Conservation (phyloP, 1,140 invertebrate species). For the Glomeris maerens region DNA sequence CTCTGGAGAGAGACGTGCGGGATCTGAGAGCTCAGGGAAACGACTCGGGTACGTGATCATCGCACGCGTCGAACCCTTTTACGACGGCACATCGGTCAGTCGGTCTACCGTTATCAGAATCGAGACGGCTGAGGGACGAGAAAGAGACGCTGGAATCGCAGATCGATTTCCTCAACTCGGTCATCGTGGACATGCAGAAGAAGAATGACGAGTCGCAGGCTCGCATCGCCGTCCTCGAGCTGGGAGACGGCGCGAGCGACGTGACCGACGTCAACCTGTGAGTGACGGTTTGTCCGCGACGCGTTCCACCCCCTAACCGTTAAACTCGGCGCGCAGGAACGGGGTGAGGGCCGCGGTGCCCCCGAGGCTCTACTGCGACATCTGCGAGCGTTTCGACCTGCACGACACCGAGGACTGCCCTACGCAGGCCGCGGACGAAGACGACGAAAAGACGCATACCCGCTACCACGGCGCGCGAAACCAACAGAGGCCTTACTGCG, state of each 20-base stretch:
- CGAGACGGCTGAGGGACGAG: too few relatives aligned
- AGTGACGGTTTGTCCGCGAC: constrained; percentile 20
- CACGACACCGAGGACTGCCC: constrained; percentile 97
- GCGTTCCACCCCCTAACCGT: too few relatives aligned
- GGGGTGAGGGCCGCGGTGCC: constrained; percentile 33
- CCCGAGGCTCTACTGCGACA: constrained; percentile 86
- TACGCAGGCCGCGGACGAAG: constrained; percentile 54
- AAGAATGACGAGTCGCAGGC: constrained; percentile 73
- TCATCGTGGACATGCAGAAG: constrained; percentile 87
- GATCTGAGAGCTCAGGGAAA: too few relatives aligned
- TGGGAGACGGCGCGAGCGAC: constrained; percentile 40
- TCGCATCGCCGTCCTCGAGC: constrained; percentile 62
- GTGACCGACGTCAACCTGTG: constrained; percentile 41
- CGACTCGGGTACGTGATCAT: too few relatives aligned
- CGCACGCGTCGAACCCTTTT: too few relatives aligned
- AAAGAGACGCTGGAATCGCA: constrained; percentile 52
- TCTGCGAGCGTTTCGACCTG: constrained; percentile 88
- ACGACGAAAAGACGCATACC: constrained; percentile 26
- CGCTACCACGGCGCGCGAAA: constrained; percentile 36
- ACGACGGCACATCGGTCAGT: too few relatives aligned
- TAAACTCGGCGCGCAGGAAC: too few relatives aligned
- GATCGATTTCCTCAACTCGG: constrained; percentile 85
- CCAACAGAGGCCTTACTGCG: constrained; percentile 66
- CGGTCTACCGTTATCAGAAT: too few relatives aligned
- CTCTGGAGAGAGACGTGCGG: too few relatives aligned